A percentile compares a stretch with the other conserved stretches of the same genome.
These are phyloP conservation scores for Hylomyscus alleni DNA, from an alignment of 2,797 vertebrate species.

Conservation along the genomic window DNA sequence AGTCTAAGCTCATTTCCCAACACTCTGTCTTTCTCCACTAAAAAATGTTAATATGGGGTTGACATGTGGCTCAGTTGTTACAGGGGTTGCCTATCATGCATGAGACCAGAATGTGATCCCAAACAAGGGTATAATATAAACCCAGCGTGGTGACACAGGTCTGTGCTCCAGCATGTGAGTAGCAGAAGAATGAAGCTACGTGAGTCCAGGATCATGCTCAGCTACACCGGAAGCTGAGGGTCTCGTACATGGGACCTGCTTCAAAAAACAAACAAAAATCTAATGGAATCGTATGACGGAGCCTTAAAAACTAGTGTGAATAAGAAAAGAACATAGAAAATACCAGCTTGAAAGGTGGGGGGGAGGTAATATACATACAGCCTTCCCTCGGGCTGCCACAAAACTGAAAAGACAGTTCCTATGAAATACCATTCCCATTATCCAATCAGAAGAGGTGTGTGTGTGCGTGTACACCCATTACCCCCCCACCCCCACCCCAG, in stretches of 20 bases:
- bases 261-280: background rate
- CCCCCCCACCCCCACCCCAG: constrained; percentile 51
- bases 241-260: background rate
- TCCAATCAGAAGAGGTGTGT: constrained; percentile 58
- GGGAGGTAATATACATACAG: background rate
- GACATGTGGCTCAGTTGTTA: background rate
- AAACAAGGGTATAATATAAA: background rate
- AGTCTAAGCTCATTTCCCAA: background rate
- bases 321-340: constrained; percentile 71
- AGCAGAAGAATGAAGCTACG: too few species aligned
- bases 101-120: background rate
- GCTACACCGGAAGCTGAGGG: background rate
- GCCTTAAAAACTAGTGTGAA: constrained; percentile 55
- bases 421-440: background rate
- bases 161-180: background rate
- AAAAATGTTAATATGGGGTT: background rate
- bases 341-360: background rate
- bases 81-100: background rate
- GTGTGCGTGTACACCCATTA: background rate
- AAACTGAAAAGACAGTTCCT: constrained; percentile 41
- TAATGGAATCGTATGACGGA: constrained; percentile 58
- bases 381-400: constrained; percentile 44
- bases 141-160: background rate
- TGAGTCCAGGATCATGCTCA: background rate
- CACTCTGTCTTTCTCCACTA: background rate